A percentile compares a stretch with the other conserved stretches of the same genome.
These are phyloP conservation scores for Vidua chalybeata DNA, from an alignment of 2,113 vertebrate genomes.

Conservation along the genomic window DNA sequence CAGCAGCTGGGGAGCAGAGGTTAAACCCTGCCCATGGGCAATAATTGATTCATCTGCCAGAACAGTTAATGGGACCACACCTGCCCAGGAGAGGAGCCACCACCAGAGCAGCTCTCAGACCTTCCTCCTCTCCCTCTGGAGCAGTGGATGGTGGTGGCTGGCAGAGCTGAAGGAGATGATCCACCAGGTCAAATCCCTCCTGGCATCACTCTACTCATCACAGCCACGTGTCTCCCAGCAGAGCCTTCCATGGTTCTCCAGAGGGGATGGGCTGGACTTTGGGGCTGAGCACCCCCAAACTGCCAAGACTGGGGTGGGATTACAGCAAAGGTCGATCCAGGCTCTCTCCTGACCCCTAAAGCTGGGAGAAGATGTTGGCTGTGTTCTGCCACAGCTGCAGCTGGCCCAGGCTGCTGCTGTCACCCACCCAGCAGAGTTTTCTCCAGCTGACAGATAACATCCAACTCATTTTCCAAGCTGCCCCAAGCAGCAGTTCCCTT, in stretches of 20 bases:
- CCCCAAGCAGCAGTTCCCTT: neutral
- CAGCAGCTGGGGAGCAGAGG: neutral
- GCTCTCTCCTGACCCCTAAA: neutral
- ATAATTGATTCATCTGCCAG: neutral
- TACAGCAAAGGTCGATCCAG: neutral
- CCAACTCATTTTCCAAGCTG: neutral
- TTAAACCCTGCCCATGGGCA: neutral
- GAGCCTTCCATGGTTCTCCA: neutral
- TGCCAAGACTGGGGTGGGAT: fast-evolving
- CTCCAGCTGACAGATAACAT: neutral
- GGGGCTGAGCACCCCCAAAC: neutral
- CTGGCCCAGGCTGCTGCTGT: neutral
- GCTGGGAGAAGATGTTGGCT: neutral
- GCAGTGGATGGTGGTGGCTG: neutral
- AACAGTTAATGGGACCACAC: neutral
- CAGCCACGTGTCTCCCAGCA: neutral
- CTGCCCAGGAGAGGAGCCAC: neutral
- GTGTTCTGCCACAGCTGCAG: neutral
- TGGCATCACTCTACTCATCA: neutral
- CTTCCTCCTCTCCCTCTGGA: neutral
- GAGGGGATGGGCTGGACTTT: neutral
- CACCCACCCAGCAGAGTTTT: neutral
- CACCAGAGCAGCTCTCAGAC: neutral
- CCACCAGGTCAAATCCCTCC: neutral
- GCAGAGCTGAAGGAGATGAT: neutral